Percentiles rank a stretch among this genome's conserved stretches.
These are phyloP conservation scores for Myioborus melanocephalus DNA, from an alignment of 2,797 vertebrate genomes.

Conservation along the genomic window DNA sequence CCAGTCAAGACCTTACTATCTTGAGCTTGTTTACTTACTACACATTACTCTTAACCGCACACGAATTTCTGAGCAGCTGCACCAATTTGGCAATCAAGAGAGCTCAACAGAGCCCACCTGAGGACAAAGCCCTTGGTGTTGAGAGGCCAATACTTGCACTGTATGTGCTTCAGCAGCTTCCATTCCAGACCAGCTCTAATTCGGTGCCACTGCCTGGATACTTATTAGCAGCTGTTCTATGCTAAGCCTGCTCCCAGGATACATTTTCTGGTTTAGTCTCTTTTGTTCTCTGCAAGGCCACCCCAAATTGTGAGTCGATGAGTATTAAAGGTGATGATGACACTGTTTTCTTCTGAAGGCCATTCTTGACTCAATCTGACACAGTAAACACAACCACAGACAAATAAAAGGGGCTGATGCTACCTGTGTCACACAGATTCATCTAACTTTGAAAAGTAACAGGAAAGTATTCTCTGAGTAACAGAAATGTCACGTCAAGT, in stretches of 20 bases:
- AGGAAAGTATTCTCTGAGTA: neutral
- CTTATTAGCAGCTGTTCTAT: neutral
- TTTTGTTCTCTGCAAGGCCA: neutral
- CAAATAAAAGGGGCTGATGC: neutral
- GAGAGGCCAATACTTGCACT: neutral
- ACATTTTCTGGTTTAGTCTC: neutral
- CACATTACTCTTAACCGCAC: neutral
- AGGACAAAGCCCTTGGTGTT: neutral
- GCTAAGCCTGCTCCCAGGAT: neutral
- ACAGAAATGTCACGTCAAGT: neutral
- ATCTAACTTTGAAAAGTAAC: neutral
- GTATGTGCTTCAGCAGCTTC: neutral
- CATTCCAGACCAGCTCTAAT: neutral
- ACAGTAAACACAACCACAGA: fast-evolving
- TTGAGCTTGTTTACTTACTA: neutral
- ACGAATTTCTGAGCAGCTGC: neutral
- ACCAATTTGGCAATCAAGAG: neutral
- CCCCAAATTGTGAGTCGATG: neutral
- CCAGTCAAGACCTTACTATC: neutral
- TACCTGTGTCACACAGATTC: neutral
- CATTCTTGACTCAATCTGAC: neutral
- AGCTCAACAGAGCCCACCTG: neutral
- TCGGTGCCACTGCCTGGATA: neutral
- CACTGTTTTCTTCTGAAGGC: neutral
- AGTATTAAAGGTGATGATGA: neutral